These are phyloP conservation scores for Sepioteuthis lessoniana DNA, from an alignment of 2,888 invertebrate genomes.

Conservation along the genomic window DNA sequence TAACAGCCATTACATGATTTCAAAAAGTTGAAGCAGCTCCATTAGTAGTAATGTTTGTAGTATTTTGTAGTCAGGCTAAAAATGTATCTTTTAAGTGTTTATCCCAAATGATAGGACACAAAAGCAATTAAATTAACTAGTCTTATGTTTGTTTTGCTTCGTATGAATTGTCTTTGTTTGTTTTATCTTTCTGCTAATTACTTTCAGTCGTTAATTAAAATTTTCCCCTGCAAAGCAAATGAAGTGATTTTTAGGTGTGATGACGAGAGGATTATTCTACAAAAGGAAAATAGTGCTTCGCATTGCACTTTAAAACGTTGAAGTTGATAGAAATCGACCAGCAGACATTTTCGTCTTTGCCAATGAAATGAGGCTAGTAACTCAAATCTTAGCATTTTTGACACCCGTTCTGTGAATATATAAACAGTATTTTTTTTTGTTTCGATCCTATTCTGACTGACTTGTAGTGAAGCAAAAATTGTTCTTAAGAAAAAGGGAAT, in stretches of 20 bases:
- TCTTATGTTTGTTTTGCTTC: not conserved
- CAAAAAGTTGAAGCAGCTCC: not conserved
- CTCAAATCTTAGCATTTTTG: not conserved
- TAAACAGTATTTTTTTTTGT: not conserved
- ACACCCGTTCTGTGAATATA: not conserved
- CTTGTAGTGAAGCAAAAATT: too few relatives aligned
- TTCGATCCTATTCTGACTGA: not conserved
- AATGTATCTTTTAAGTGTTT: not conserved
- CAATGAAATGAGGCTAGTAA: not conserved
- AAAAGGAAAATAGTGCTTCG: not conserved
- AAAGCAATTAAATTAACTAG: not conserved
- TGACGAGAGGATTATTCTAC: not conserved
- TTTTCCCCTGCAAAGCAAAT: not conserved
- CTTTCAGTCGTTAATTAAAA: not conserved
- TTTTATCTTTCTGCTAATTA: not conserved
- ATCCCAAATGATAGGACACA: not conserved
- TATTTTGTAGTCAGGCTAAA: not conserved
- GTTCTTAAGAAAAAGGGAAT: too few relatives aligned
- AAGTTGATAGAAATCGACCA: not conserved
- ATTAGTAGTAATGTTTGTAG: not conserved
- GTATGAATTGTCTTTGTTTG: not conserved
- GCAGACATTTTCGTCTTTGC: not conserved
- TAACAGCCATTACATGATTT: not conserved
- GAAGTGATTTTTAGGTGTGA: not conserved
- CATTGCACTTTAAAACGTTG: not conserved